Conservation (phyloP, 2,888 invertebrate species). For the Monopis laevigella region DNA sequence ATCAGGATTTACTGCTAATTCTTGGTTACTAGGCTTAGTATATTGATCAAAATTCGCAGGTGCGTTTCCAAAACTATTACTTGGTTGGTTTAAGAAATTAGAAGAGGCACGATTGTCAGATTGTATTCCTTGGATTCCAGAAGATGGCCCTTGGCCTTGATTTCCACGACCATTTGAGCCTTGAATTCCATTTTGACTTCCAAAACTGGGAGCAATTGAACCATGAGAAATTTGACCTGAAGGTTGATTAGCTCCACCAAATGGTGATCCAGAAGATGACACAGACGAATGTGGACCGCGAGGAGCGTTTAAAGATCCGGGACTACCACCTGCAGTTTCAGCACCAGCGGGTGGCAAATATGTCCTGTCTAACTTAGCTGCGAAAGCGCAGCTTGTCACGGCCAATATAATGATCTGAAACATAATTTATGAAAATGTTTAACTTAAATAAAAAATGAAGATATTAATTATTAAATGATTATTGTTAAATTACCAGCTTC, state of each 20-base stretch:
- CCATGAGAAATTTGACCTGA: background rate
- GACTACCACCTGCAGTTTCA: conserved; percentile 48
- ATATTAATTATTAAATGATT: background rate
- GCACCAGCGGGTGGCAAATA: conserved; percentile 54
- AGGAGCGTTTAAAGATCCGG: conserved; percentile 44
- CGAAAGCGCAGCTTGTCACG: conserved; percentile 47
- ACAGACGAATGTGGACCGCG: conserved; percentile 17
- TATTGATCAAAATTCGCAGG: background rate
- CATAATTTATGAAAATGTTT: background rate
- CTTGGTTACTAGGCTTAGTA: conserved; percentile 3
- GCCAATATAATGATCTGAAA: conserved; percentile 50
- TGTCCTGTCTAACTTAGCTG: conserved; percentile 51
- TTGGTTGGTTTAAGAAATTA: background rate
- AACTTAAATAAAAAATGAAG: background rate
- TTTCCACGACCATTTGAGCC: conserved; percentile 7
- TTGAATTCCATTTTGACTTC: conserved; percentile 18
- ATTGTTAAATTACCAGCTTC: conserved; percentile 48
- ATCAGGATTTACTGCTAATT: background rate
- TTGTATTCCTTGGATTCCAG: background rate
- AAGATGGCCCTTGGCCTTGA: background rate
- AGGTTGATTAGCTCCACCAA: conserved; percentile 18
- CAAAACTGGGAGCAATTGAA: conserved; percentile 7
- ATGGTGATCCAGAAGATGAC: conserved; percentile 14
- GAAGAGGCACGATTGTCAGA: background rate
- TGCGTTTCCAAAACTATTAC: background rate